Percentiles rank a stretch among this genome's conserved stretches.
phyloP scores from a whole-genome alignment of 2,797 vertebrate genomes.

The Cyprinodon diabolis region DNA sequence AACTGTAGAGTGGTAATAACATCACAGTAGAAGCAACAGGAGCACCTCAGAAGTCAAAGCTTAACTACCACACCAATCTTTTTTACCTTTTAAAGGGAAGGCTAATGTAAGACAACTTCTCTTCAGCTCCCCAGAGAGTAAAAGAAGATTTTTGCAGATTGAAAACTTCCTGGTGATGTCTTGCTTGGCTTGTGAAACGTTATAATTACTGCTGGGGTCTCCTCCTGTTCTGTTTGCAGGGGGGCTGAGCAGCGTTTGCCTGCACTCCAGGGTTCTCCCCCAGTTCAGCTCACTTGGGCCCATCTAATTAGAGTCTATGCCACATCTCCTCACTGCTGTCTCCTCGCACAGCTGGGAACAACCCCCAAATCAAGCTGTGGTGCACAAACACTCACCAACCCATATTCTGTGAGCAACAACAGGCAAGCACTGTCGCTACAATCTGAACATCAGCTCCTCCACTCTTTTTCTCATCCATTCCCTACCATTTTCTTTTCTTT shows the following conservation, averaged over 20 bases:
- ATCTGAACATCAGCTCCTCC: slow-evolving; percentile 65
- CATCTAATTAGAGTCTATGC: slow-evolving; percentile 82
- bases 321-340: slow-evolving; percentile 71
- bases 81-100: slow-evolving; percentile 46
- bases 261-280: slow-evolving; percentile 77
- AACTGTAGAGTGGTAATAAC: slow-evolving; percentile 45
- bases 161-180: slow-evolving; percentile 82
- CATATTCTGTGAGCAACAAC: slow-evolving; percentile 62
- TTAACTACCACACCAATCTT: slow-evolving; percentile 26
- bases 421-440: slow-evolving; percentile 52
- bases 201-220: slow-evolving; percentile 84
- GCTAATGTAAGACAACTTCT: slow-evolving; percentile 73
- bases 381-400: slow-evolving; percentile 60
- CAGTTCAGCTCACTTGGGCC: slow-evolving; percentile 81
- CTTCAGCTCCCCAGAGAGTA: slow-evolving; percentile 66
- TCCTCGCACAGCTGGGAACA: slow-evolving; percentile 77
- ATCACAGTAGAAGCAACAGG: slow-evolving; percentile 47
- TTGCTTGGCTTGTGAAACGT: slow-evolving; percentile 83
- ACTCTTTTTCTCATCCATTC: slow-evolving; percentile 61
- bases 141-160: slow-evolving; percentile 74
- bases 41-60: slow-evolving; percentile 60
- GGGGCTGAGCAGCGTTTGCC: slow-evolving; percentile 70
- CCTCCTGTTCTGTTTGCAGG: slow-evolving; percentile 74
- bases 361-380: slow-evolving; percentile 72
- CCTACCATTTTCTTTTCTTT: slow-evolving; percentile 60